phyloP scores from a whole-genome alignment of 2,113 vertebrate species.

The Serilophus lunatus region DNA sequence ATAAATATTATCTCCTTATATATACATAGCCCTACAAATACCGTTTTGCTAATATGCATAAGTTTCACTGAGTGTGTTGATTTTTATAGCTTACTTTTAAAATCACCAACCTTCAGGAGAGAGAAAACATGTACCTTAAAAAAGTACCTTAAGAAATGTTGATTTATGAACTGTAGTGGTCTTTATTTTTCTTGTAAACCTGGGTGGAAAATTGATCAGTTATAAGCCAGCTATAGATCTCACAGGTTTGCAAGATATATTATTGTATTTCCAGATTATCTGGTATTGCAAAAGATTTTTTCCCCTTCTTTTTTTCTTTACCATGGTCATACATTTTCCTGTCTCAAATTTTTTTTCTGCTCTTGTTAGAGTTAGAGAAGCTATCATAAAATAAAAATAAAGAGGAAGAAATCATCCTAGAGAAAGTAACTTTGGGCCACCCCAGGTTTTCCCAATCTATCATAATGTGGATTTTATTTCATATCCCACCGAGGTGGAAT shows the following conservation, averaged over 20 bases:
- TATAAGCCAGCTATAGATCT: constrained; percentile 59
- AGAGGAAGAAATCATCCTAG: constrained; percentile 74
- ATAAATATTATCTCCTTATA: neutral
- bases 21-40: neutral
- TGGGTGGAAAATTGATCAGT: constrained; percentile 68
- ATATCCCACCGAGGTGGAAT: constrained; percentile 58
- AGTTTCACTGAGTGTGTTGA: neutral
- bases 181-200: constrained; percentile 64
- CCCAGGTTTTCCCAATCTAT: constrained; percentile 70
- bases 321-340: constrained; percentile 40
- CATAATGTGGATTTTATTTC: constrained; percentile 67
- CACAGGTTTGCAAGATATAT: constrained; percentile 51
- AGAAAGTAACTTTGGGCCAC: constrained; percentile 71
- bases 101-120: constrained; percentile 19
- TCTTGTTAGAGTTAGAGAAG: constrained; percentile 69
- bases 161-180: constrained; percentile 58
- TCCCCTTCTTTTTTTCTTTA: neutral
- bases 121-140: constrained; percentile 6
- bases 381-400: constrained; percentile 66
- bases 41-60: neutral
- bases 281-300: constrained; percentile 45
- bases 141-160: constrained; percentile 40
- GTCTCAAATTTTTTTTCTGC: constrained; percentile 22
- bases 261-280: constrained; percentile 63
- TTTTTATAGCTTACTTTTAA: constrained; percentile 39